Conservation (phyloP, 2,113 vertebrate species). For the Ochotona princeps region DNA sequence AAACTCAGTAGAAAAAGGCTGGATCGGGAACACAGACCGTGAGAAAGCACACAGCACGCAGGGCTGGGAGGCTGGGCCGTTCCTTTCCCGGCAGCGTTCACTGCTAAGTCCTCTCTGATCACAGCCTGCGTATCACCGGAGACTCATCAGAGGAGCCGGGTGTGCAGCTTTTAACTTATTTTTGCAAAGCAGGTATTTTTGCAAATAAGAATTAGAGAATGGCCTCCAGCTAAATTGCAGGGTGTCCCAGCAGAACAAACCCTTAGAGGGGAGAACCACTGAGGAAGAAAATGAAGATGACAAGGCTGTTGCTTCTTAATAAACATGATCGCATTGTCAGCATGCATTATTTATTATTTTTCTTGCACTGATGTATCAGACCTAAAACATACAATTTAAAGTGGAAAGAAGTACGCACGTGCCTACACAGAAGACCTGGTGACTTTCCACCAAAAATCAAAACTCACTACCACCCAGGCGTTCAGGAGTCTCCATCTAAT, state of each 20-base stretch:
- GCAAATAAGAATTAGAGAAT: conserved; percentile 86
- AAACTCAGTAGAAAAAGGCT: conserved; percentile 51
- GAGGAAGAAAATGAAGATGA: conserved; percentile 91
- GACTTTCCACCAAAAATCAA: neutral
- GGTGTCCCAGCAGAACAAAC: conserved; percentile 87
- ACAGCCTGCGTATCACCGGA: conserved; percentile 66
- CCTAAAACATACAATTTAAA: conserved; percentile 87
- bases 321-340: conserved; percentile 90
- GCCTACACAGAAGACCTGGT: conserved; percentile 73
- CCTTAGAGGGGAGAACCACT: conserved; percentile 87
- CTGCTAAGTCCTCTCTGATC: conserved; percentile 50
- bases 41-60: neutral
- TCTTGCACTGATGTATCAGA: conserved; percentile 86
- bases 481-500: neutral
- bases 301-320: conserved; percentile 91
- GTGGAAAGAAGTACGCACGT: conserved; percentile 78
- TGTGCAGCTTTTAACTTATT: conserved; percentile 86
- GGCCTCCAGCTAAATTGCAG: conserved; percentile 87
- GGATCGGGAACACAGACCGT: neutral
- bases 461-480: neutral
- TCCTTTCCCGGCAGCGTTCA: neutral
- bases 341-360: conserved; percentile 90
- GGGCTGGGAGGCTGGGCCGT: neutral
- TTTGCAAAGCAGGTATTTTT: conserved; percentile 88
- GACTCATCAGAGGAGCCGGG: conserved; percentile 77